phyloP scores from a whole-genome alignment of 2,797 vertebrate species.

The Erethizon dorsatum region DNA sequence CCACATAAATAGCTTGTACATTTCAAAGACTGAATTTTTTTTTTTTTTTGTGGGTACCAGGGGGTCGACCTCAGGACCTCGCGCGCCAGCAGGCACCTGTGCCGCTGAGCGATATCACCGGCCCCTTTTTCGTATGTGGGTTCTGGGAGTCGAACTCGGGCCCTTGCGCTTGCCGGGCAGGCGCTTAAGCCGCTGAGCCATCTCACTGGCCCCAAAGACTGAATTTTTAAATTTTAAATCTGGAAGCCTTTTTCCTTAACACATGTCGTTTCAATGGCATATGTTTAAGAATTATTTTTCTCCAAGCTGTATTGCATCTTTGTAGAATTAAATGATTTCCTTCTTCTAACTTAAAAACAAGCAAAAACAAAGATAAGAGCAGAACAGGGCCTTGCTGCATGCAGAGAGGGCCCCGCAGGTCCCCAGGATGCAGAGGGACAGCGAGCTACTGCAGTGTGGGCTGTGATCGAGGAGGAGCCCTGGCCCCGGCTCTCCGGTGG shows the following conservation, averaged over 20 bases:
- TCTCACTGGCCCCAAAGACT: too few species aligned
- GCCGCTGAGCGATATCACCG: too few species aligned
- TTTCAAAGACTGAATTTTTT: background rate
- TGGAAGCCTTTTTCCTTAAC: background rate
- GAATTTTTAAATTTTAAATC: background rate
- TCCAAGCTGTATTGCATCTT: background rate
- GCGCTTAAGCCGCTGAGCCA: too few species aligned
- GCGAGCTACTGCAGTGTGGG: fast-evolving
- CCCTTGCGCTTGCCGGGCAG: too few species aligned
- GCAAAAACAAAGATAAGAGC: background rate
- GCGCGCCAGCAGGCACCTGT: too few species aligned
- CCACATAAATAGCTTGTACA: background rate
- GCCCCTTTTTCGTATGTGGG: too few species aligned
- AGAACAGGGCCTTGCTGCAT: background rate
- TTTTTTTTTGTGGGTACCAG: too few species aligned
- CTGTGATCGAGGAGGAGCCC: background rate
- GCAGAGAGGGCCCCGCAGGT: background rate
- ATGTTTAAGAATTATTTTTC: background rate
- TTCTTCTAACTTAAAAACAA: constrained; percentile 1
- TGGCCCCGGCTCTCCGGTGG: background rate
- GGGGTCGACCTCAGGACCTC: too few species aligned
- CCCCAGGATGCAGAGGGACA: fast-evolving
- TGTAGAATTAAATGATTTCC: background rate
- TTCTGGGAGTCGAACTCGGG: too few species aligned
- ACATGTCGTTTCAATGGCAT: background rate